phyloP scores from a whole-genome alignment of 2,888 invertebrate genomes.

The Rotaria sp. region DNA sequence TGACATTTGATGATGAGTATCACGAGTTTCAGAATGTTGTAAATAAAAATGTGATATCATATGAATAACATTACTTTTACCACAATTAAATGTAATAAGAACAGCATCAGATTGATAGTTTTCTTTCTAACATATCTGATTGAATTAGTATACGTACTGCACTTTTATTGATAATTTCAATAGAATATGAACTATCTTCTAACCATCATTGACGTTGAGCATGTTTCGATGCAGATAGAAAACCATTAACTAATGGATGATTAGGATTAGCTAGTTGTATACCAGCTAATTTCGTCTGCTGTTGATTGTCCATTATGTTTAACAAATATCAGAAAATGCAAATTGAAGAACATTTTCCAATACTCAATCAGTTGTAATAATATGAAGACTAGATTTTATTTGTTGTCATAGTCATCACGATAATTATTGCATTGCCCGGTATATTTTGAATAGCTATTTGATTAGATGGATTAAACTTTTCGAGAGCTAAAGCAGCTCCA shows the following conservation, averaged over 20 bases:
- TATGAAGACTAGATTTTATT: neutral
- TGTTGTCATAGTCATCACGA: neutral
- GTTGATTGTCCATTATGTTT: neutral
- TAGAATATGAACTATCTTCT: neutral
- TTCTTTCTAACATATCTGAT: neutral
- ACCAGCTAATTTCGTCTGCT: neutral
- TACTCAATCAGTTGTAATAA: neutral
- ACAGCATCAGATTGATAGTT: neutral
- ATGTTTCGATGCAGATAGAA: neutral
- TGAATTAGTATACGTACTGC: neutral
- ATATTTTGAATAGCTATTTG: neutral
- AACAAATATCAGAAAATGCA: neutral
- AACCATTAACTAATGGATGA: neutral
- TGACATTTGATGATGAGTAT: neutral
- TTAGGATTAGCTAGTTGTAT: neutral
- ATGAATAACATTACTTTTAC: slow-evolving; percentile 15
- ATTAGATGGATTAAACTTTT: neutral
- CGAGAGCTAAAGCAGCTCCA: neutral
- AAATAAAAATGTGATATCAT: slow-evolving; percentile 16
- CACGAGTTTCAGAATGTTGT: neutral
- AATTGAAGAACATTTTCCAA: neutral
- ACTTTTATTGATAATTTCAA: neutral
- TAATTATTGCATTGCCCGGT: neutral
- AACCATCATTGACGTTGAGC: neutral
- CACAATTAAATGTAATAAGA: slow-evolving; percentile 4